Evolutionary conservation across 2,113 vertebrate species (phyloP), one percentile per base, ranked within the genome.

Genomic region (Rhegmatorhina hoffmannsi): DNA sequence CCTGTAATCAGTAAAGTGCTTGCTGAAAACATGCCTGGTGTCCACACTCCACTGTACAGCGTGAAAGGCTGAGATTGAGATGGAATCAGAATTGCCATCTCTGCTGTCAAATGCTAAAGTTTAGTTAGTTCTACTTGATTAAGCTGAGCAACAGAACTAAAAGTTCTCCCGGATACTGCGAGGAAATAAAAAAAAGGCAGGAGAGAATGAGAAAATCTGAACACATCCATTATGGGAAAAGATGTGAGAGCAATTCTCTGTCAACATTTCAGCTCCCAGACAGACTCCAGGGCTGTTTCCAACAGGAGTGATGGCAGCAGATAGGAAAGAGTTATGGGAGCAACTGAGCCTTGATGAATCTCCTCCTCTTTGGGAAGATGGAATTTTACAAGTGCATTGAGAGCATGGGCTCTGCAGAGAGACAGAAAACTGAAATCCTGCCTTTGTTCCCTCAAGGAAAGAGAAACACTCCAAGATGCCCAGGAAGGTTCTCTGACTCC

Each of bases 71-170:
- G 95, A 73, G 93, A 93, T 89, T 90, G 95, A 97, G 92, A 91
- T 25, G 73, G 82, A 89, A 92, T 93, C 94, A 84, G 62, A 87
- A 97, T 63, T 90, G 95, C 96, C 95, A 93, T 87, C 94, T 94
- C 92, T 83, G 81, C 95, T 96, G 95, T 89, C 95, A 95, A 93
- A 92, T 69, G 83, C 86, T 79, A 53, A 95, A 90, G 95, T 97
- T 93, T 92, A 60, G 86, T 94, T 93, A 92, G 93, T 96, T 97
- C 94, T 93, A 82, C 93, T 93, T 95, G 93, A 96, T 97, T 93
- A 94, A 92, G 80, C 83, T 93, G 92, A 50, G 90, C 94, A 72
- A 89, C 80, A 90, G 93, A 90, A 97, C 60, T 90, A 78, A 89
- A 94, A 96, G 90, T 94, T 95, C 89, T 96, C 56, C 84, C 43